Evolutionary conservation across 2,113 vertebrate species (phyloP).

Genomic region (Mormyrus iriodes): DNA sequence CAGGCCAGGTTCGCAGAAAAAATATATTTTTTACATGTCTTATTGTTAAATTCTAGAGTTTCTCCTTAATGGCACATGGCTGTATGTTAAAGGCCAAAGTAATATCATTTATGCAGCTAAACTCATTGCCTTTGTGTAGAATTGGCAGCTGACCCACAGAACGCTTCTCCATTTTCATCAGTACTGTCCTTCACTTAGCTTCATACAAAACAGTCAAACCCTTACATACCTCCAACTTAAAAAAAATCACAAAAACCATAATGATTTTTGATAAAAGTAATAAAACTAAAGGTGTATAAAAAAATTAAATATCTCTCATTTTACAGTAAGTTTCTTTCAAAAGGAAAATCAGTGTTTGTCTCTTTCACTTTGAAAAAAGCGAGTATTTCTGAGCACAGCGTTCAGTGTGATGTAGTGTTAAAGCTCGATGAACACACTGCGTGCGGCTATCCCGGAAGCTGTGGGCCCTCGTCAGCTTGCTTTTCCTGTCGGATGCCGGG

Average conservation of each 20-base stretch:
- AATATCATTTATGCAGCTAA: not conserved
- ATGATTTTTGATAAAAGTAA: not conserved
- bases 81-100: not conserved
- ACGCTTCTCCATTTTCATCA: not conserved
- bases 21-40: not conserved
- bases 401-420: not conserved
- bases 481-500: not conserved
- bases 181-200: not conserved
- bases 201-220: not conserved
- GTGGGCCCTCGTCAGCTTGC: not conserved
- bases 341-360: not conserved
- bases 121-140: not conserved
- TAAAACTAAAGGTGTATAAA: not conserved
- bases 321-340: not conserved
- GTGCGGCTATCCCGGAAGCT: not conserved
- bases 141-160: not conserved
- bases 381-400: not conserved
- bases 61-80: not conserved
- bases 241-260: not conserved
- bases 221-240: not conserved
- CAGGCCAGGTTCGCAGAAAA: not conserved
- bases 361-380: not conserved
- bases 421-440: not conserved
- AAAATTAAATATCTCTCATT: not conserved
- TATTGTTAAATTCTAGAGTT: not conserved